Base-by-base conservation (phyloP, 1,140 invertebrate species). In the Drosophila ogumai region DNA sequence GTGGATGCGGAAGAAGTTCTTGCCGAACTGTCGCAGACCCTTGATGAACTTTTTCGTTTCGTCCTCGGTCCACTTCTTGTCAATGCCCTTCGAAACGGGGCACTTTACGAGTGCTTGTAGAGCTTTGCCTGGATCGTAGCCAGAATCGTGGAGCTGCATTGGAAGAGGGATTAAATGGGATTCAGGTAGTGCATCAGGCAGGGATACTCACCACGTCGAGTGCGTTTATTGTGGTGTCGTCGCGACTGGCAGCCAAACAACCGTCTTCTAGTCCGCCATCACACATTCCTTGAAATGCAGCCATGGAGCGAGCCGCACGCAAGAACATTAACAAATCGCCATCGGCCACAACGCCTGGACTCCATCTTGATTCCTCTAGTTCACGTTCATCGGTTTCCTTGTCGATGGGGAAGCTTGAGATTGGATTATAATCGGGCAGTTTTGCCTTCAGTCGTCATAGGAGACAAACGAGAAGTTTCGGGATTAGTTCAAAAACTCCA, bases 41-140 rank as follows among this genome's bases (percentile, higher is more conserved):
- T 99, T 99, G 57, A 99, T 98, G 94, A 99, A 99, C 79, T 98
- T 95, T 95, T 99, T 99, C 92, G 96, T 97, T 94, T 99, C 98
- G 91, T 99, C 98, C 93, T 99, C 98, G 74, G 96, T 96, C 98
- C 98, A 99, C 93, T 99, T 99, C 93, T 99, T 99, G 90, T 99
- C 98, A 82, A 99, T 97, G 86, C 98, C 97, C 95, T 98, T 98
- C 3, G 98, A 97, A 71, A 98, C 97, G 68, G 98, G 98, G 94
- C 97, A 98, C 94, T 99, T 99, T 68, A 99, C 98, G 64, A 99
- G 94, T 60, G 98, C 98, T 94, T 99, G 98, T 32, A 99, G 94
- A 63, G 98, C 98, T 94, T 97, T 96, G 74, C 97, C 97, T 85
- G 98, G 98, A 94, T 99, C 98, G 94, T 99, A 99, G 79, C 97